Evolutionary conservation across 2,888 invertebrate genomes (phyloP).

Genomic region (Philopedon plagiatum): DNA sequence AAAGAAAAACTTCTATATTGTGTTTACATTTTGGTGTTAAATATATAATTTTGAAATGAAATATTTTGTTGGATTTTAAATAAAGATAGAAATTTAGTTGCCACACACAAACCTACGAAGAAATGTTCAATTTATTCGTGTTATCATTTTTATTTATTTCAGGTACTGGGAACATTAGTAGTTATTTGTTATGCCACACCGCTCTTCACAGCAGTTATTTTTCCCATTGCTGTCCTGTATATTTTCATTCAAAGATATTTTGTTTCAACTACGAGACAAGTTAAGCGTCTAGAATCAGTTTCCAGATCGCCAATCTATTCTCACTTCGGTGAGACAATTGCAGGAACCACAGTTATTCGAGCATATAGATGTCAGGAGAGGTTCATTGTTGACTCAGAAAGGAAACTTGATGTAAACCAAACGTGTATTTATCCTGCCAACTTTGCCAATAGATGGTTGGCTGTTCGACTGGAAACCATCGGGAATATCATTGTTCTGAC

Average conservation of each 20-base stretch:
- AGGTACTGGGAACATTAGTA: constrained; percentile 52
- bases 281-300: constrained; percentile 71
- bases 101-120: too few species aligned
- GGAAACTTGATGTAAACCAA: constrained; percentile 71
- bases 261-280: constrained; percentile 71
- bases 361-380: constrained; percentile 69
- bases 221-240: constrained; percentile 63
- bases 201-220: constrained; percentile 61
- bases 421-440: constrained; percentile 71
- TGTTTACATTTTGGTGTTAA: too few species aligned
- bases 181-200: constrained; percentile 59
- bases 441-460: constrained; percentile 70
- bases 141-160: background rate
- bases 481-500: constrained; percentile 73
- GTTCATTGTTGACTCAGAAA: constrained; percentile 72
- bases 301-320: constrained; percentile 73
- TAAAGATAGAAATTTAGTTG: too few species aligned
- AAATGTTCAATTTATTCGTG: too few species aligned
- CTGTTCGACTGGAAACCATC: constrained; percentile 69
- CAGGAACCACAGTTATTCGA: constrained; percentile 68
- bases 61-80: too few species aligned
- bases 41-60: too few species aligned
- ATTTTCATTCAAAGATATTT: constrained; percentile 69
- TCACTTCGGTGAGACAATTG: constrained; percentile 71
- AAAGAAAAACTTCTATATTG: too few species aligned